A percentile compares a stretch with the other conserved stretches of the same genome.
Conservation (phyloP, 2,797 vertebrate genomes). For the Syndactyla subalaris region DNA sequence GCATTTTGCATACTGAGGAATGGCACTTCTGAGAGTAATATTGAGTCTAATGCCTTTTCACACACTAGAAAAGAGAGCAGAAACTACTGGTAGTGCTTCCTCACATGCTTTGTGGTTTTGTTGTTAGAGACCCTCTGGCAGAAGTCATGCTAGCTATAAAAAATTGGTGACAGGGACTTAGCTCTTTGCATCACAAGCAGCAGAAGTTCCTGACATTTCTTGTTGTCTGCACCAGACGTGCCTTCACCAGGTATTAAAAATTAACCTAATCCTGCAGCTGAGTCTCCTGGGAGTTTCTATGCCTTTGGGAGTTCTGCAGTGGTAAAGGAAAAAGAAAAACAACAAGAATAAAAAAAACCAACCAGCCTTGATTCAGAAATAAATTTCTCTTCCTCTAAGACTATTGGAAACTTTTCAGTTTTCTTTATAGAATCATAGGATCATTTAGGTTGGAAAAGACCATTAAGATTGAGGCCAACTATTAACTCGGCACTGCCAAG, state of each 20-base stretch:
- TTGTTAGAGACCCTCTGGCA: neutral
- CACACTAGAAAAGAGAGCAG: neutral
- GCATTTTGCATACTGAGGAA: neutral
- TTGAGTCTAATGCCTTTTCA: neutral
- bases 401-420: neutral
- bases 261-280: neutral
- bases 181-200: conserved; percentile 2
- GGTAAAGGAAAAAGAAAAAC: neutral
- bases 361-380: neutral
- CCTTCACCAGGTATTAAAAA: conserved; percentile 38
- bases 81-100: neutral
- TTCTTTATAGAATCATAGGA: neutral
- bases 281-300: neutral
- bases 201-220: neutral
- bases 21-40: neutral
- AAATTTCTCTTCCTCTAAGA: neutral
- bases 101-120: neutral
- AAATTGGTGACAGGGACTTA: neutral
- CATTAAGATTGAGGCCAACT: neutral
- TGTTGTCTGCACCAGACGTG: neutral
- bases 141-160: neutral
- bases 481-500: neutral
- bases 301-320: neutral
- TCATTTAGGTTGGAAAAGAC: neutral
- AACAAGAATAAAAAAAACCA: neutral